Evolutionary conservation across 2,113 vertebrate species (phyloP).

Genomic region (Gadus chalcogrammus): DNA sequence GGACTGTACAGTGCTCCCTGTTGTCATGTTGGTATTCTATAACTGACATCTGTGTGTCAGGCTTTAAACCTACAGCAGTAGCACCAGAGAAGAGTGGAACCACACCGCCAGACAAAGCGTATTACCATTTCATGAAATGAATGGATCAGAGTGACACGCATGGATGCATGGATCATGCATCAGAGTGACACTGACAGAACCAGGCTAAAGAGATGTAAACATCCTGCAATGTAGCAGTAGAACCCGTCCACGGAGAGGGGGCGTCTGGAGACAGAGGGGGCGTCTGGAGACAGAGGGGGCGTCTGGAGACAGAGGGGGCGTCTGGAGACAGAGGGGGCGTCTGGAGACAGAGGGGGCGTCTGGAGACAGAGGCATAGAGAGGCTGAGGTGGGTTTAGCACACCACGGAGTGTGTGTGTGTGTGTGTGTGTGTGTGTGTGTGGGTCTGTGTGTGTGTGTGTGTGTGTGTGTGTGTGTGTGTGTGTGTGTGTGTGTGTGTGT

Average conservation of each 20-base stretch:
- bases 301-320: conserved; percentile 29
- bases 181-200: no score
- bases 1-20: no score
- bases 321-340: conserved; percentile 28
- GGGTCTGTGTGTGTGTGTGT: conserved; percentile 1
- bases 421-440: conserved; percentile 13
- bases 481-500: conserved; percentile 12
- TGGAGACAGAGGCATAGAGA: conserved; percentile 24
- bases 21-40: no score
- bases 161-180: no score
- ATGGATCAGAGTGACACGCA: no score
- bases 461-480: conserved; percentile 16
- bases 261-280: conserved; percentile 35
- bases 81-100: no score
- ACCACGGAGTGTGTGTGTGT: conserved; percentile 29
- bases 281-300: no score
- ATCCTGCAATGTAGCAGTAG: conserved; percentile 3
- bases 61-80: no score
- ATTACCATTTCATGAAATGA: no score
- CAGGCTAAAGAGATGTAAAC: no score
- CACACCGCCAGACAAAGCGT: no score
- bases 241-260: background rate
- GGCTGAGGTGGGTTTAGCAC: conserved; percentile 32
- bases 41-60: no score
- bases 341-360: conserved; percentile 29